Percentiles rank a stretch among this genome's conserved stretches.
phyloP scores from a whole-genome alignment of 1,140 invertebrate species.

The Pomacea maculata region DNA sequence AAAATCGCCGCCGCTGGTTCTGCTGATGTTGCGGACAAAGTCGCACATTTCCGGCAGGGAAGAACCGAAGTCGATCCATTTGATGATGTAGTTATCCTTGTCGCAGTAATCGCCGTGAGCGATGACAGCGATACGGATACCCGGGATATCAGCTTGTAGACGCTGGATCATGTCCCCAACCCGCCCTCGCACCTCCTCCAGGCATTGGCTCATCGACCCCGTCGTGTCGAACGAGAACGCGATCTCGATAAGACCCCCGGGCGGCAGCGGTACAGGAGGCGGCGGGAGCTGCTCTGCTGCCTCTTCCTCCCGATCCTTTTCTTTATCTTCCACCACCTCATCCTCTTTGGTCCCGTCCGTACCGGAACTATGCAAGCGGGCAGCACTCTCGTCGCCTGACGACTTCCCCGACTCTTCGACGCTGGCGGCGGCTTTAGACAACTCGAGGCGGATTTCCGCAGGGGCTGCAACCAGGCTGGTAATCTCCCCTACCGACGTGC shows the following conservation, averaged over 20 bases:
- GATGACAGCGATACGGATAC: conserved; percentile 51
- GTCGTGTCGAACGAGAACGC: conserved; percentile 64
- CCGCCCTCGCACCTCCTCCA: conserved; percentile 48
- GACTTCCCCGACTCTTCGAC: background rate
- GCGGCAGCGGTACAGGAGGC: conserved; percentile 23
- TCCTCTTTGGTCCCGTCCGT: conserved; percentile 1
- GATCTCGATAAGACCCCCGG: conserved; percentile 54
- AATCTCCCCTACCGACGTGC: conserved; percentile 17
- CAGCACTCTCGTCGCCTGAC: no score
- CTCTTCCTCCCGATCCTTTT: no score
- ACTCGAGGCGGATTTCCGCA: background rate
- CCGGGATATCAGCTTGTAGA: conserved; percentile 57
- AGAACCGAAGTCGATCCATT: conserved; percentile 46
- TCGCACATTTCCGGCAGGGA: conserved; percentile 35
- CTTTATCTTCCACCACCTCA: background rate
- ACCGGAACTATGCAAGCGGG: background rate
- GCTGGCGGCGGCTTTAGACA: background rate
- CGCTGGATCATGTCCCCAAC: conserved; percentile 57
- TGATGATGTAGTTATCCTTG: conserved; percentile 40
- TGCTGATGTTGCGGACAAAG: conserved; percentile 40
- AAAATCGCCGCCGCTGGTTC: conserved; percentile 42
- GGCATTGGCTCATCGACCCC: conserved; percentile 54
- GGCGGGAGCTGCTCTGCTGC: background rate
- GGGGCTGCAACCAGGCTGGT: conserved; percentile 4
- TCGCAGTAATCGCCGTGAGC: conserved; percentile 60